phyloP scores from a whole-genome alignment of 2,797 vertebrate genomes.

The Hephaestus fuliginosus region DNA sequence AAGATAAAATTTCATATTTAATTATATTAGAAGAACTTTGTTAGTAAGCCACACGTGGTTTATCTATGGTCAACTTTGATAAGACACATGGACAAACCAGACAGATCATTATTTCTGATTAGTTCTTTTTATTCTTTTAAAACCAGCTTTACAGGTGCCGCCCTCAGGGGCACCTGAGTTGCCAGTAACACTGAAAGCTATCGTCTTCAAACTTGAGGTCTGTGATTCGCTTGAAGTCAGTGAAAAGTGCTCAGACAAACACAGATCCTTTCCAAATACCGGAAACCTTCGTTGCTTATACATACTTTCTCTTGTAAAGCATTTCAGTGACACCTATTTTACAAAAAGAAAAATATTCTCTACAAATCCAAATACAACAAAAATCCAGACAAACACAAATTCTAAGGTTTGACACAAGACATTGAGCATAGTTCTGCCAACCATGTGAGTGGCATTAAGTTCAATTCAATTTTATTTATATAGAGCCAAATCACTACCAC shows the following conservation, averaged over 20 bases:
- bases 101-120: constrained; percentile 18
- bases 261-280: no score
- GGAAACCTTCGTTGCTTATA: background rate
- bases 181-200: background rate
- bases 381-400: background rate
- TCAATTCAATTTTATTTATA: no score
- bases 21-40: no score
- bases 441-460: no score
- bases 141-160: background rate
- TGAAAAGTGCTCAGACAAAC: no score
- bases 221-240: background rate
- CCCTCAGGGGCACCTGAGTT: background rate
- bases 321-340: background rate
- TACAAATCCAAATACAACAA: background rate
- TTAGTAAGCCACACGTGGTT: no score
- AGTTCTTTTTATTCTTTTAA: background rate
- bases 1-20: no score
- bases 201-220: background rate
- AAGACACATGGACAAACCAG: background rate
- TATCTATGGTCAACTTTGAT: no score
- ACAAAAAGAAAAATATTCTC: background rate
- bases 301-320: background rate
- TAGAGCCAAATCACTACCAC: no score
- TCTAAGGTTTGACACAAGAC: background rate
- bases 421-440: no score